Evolutionary conservation across 30 jellyfish, hydroid and myxozoan species (phyloP).

Genomic region (Pelagia noctiluca): DNA sequence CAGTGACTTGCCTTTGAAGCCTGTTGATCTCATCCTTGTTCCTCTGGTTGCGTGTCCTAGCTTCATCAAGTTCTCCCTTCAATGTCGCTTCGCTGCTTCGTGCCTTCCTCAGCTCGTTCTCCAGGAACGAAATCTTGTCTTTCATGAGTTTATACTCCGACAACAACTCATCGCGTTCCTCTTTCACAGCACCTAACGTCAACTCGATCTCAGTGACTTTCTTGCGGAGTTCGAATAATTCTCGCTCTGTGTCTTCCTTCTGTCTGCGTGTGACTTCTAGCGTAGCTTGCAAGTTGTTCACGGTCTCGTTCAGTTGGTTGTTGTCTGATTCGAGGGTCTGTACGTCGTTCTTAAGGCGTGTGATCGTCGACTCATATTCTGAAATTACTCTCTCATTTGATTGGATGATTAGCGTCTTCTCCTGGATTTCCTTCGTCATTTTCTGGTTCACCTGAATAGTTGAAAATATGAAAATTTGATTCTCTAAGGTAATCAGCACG

Average conservation of each 20-base stretch:
- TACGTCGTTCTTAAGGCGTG: slow-evolving; percentile 74
- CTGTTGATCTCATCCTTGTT: slow-evolving; percentile 77
- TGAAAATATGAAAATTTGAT: too few relatives aligned
- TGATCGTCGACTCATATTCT: slow-evolving; percentile 74
- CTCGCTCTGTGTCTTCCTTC: slow-evolving; percentile 94
- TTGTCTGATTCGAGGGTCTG: slow-evolving; percentile 84
- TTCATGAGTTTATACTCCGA: slow-evolving; percentile 65
- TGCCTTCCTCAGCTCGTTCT: slow-evolving; percentile 75
- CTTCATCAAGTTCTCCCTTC: slow-evolving; percentile 93
- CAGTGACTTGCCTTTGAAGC: slow-evolving; percentile 71
- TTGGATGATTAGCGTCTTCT: slow-evolving; percentile 74
- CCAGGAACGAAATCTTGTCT: slow-evolving; percentile 63
- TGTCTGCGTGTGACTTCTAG: slow-evolving; percentile 84
- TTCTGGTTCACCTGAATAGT: slow-evolving; percentile 80
- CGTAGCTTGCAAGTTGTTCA: slow-evolving; percentile 80
- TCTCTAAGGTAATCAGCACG: too few relatives aligned
- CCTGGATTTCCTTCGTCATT: slow-evolving; percentile 71
- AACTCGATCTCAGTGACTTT: slow-evolving; percentile 82
- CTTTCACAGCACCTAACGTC: slow-evolving; percentile 72
- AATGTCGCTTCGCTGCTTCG: slow-evolving; percentile 87
- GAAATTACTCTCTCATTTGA: slow-evolving; percentile 51
- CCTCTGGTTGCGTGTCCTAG: slow-evolving; percentile 89
- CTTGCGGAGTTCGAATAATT: slow-evolving; percentile 82
- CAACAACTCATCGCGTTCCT: slow-evolving; percentile 87
- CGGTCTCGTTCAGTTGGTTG: slow-evolving; percentile 65